Conservation (phyloP, 2,797 vertebrate genomes). For the Ctenopoma kingsleyae region DNA sequence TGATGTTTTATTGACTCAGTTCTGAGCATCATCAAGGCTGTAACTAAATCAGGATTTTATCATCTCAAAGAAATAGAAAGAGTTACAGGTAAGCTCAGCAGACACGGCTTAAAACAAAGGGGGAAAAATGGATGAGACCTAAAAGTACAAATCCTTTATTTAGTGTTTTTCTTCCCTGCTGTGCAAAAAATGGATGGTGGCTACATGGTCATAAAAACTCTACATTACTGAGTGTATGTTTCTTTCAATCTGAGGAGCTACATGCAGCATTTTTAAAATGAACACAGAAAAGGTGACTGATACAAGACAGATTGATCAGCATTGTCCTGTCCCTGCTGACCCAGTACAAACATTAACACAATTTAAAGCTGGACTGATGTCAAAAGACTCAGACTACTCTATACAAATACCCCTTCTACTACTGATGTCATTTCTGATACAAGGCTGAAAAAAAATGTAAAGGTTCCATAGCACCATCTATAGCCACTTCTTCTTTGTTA, state of each 20-base stretch:
- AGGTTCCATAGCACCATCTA: not conserved
- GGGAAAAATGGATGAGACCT: not conserved
- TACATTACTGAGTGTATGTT: not conserved
- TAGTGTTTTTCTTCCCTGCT: not conserved
- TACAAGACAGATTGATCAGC: conserved; percentile 42
- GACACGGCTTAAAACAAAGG: too few relatives aligned
- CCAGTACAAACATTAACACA: conserved; percentile 42
- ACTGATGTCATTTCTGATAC: conserved; percentile 2
- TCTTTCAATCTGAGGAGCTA: not conserved
- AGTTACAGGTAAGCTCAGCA: too few relatives aligned
- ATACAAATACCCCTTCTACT: conserved; percentile 28
- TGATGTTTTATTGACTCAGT: too few relatives aligned
- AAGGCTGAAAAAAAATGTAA: conserved; percentile 6
- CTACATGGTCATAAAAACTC: conserved; percentile 5
- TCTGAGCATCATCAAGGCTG: too few relatives aligned
- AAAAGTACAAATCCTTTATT: not conserved
- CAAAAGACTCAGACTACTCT: conserved; percentile 17
- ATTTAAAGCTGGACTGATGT: conserved; percentile 34
- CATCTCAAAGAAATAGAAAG: too few relatives aligned
- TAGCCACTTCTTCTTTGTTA: not conserved
- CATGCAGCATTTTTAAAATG: conserved; percentile 17
- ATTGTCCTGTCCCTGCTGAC: conserved; percentile 28
- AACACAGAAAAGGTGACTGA: conserved; percentile 20
- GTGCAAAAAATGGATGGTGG: conserved; percentile 3
- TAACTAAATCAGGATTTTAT: too few relatives aligned